Conservation (phyloP, 2,888 invertebrate species). For the Theristus sp. region DNA sequence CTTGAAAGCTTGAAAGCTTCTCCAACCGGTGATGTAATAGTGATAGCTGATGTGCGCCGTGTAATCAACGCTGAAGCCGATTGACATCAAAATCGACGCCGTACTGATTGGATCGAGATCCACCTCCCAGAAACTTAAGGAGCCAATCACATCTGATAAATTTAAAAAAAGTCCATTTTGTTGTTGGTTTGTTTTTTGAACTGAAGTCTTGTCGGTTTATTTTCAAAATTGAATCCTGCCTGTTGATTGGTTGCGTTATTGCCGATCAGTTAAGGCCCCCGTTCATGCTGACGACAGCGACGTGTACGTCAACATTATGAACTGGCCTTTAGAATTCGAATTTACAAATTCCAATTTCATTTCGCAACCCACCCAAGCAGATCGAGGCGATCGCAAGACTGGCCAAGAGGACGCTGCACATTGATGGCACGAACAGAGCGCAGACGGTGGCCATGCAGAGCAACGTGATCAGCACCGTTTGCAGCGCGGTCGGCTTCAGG, state of each 20-base stretch:
- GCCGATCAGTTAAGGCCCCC: too few relatives aligned
- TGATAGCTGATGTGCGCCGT: background rate
- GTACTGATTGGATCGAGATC: background rate
- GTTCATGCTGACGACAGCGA: too few relatives aligned
- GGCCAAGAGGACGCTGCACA: slow-evolving; percentile 18
- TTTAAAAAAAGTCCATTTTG: too few relatives aligned
- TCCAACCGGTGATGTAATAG: background rate
- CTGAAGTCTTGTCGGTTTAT: too few relatives aligned
- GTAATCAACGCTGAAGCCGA: background rate
- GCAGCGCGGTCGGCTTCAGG: too few relatives aligned
- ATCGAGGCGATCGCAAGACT: slow-evolving; percentile 20
- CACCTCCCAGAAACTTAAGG: background rate
- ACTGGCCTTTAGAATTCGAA: too few relatives aligned
- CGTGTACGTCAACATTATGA: too few relatives aligned
- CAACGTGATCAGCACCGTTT: slow-evolving; percentile 13
- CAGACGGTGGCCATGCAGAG: slow-evolving; percentile 23
- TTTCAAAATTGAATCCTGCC: too few relatives aligned
- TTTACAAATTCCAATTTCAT: too few relatives aligned
- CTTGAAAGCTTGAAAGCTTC: background rate
- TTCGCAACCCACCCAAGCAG: slow-evolving; percentile 23
- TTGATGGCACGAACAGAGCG: slow-evolving; percentile 19
- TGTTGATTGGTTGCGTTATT: too few relatives aligned
- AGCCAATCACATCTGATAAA: background rate
- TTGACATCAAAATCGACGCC: background rate
- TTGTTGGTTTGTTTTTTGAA: too few relatives aligned